Percentiles rank a stretch among this genome's conserved stretches.
Evolutionary conservation across 2,113 vertebrate genomes (phyloP).

Genomic region (Corvus hawaiiensis): DNA sequence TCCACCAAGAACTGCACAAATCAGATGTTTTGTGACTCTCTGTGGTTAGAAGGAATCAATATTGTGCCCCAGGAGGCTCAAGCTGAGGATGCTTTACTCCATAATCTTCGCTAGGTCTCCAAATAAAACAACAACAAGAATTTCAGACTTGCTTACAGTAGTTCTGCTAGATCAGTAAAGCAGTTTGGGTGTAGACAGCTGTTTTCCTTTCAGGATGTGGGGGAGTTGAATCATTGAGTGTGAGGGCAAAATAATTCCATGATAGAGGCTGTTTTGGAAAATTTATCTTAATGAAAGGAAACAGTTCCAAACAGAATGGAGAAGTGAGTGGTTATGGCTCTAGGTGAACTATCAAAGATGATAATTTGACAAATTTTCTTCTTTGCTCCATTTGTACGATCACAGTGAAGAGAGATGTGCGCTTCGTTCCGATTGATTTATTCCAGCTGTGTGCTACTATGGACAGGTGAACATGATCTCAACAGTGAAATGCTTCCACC

Average conservation of each 20-base stretch:
- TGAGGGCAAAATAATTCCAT: conserved; percentile 31
- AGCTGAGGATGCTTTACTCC: conserved; percentile 10
- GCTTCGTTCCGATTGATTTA: not conserved
- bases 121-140: conserved; percentile 45
- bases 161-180: conserved; percentile 1
- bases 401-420: not conserved
- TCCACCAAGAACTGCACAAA: conserved; percentile 11
- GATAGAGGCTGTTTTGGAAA: conserved; percentile 11
- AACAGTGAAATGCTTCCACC: not conserved
- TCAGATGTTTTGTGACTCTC: conserved; percentile 15
- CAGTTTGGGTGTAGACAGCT: conserved; percentile 1
- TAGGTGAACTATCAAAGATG: not conserved
- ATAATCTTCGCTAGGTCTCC: not conserved
- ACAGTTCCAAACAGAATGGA: not conserved
- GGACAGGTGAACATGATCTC: not conserved
- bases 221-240: conserved; percentile 40
- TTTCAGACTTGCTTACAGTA: conserved; percentile 4
- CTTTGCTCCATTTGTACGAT: not conserved
- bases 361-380: not conserved
- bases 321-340: not conserved
- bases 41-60: conserved; percentile 41
- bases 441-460: not conserved
- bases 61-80: conserved; percentile 1
- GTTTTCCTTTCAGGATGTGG: conserved; percentile 48
- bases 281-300: conserved; percentile 27